Evolutionary conservation across 2,113 vertebrate species (phyloP).

Genomic region (Bambusicola thoracicus): DNA sequence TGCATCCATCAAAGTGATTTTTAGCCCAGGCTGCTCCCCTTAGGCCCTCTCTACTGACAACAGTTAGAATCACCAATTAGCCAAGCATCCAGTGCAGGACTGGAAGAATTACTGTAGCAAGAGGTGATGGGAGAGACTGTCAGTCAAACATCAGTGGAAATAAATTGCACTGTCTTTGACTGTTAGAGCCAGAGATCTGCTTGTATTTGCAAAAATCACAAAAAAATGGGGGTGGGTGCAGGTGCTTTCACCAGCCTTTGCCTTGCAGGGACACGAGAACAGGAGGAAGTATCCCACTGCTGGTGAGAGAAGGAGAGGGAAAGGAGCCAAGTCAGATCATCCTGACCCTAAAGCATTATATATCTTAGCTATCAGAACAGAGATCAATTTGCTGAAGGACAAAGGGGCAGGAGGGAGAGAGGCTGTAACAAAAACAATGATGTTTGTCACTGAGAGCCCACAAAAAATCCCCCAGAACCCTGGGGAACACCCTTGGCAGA

Average conservation of each 20-base stretch:
- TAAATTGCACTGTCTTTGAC: not conserved
- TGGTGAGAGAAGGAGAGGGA: not conserved
- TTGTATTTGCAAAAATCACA: not conserved
- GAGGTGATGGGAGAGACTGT: not conserved
- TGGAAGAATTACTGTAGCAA: not conserved
- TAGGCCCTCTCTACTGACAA: not conserved
- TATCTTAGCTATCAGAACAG: conserved; percentile 78
- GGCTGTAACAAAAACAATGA: not conserved
- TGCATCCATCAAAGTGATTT: not conserved
- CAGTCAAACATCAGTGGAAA: not conserved
- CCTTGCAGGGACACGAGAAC: not conserved
- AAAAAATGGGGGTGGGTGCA: not conserved
- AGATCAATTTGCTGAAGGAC: conserved; percentile 84
- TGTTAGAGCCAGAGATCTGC: not conserved
- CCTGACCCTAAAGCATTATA: conserved; percentile 74
- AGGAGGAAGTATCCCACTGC: not conserved
- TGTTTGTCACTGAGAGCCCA: not conserved
- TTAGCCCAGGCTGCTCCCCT: not conserved
- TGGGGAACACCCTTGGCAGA: not conserved
- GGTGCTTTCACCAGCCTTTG: not conserved
- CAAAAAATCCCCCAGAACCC: not conserved
- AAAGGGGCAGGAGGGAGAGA: conserved; percentile 40
- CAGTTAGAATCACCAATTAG: not conserved
- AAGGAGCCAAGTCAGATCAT: conserved; percentile 65
- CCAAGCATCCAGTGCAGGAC: not conserved